Base-by-base conservation (phyloP, 2,888 invertebrate species). In the Nemotelus nigrinus region DNA sequence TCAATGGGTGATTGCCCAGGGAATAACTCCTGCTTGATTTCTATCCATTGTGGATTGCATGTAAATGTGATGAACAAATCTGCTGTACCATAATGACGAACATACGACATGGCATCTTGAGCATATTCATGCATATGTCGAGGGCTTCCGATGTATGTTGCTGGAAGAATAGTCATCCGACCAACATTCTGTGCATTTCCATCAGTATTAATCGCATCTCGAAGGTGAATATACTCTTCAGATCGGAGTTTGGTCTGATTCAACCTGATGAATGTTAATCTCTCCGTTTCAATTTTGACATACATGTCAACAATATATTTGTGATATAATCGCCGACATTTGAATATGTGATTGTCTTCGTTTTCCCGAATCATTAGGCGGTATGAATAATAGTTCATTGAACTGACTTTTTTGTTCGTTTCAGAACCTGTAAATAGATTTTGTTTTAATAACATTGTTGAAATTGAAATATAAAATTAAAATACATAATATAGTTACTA, bases 1-100 rank as follows among this genome's bases (percentile, higher is more conserved):
- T 85, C 81, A 58, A 79, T 78, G 4, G 83, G 78, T 78, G 79
- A 79, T 81, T 85, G 82, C 41, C 81, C 81, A 57, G 79, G 47
- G 2, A 81, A 72, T 70, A 81, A 76, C 4, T 53, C 45, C 2
- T 78, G 39, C 60, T 63, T 60, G 43, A 81, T 80, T 64, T 81
- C 80, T 45, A n/a, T 75, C 79, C 80, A 80, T 74, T 48, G 58
- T 58, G 70, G 53, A 47, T 72, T 72, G 72, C 72, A 72, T 58
- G 72, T 58, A 47, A 72, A 58, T 57, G 58, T 57, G 47, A 72
- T 58, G 47, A 65, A 65, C 65, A 47, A 39, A 55, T 65, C 45
- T 47, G 65, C 25, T 65, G 45, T 65, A 47, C 65, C 72, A 58
- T 72, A 72, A 44, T 39, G 8, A 57, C 74, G 75, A 57, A 78